phyloP scores from a whole-genome alignment of 2,113 vertebrate species.

The Ciconia maguari region DNA sequence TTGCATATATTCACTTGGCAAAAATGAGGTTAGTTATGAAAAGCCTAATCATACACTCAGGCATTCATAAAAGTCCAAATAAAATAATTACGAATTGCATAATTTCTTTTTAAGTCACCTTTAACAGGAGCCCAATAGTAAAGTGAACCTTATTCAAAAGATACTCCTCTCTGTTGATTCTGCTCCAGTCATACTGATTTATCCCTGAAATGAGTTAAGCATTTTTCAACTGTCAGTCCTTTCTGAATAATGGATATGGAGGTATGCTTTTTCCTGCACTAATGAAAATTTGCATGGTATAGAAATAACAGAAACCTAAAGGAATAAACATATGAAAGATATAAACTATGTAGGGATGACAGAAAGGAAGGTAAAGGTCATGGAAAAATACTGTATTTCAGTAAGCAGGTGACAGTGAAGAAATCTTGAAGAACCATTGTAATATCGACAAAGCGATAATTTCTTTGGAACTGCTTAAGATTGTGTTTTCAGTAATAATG shows the following conservation, averaged over 20 bases:
- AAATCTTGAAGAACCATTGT: background rate
- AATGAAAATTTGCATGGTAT: background rate
- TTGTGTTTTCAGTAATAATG: background rate
- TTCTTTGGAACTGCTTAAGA: background rate
- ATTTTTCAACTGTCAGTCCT: background rate
- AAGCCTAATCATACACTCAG: background rate
- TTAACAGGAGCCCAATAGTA: background rate
- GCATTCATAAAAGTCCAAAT: background rate
- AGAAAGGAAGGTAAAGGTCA: background rate
- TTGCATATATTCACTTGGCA: background rate
- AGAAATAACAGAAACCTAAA: background rate
- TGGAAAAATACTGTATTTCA: background rate
- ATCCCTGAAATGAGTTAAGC: background rate
- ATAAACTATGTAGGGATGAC: background rate
- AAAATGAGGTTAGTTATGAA: slow-evolving; percentile 30
- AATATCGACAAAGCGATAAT: background rate
- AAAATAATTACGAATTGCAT: background rate
- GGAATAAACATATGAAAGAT: background rate
- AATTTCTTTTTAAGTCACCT: background rate
- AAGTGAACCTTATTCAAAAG: background rate
- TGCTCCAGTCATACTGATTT: background rate
- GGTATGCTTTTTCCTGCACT: background rate
- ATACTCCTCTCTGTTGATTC: background rate
- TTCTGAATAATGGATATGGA: background rate
- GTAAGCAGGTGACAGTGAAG: background rate